Base-by-base conservation (phyloP, 2,797 vertebrate species). In the Tapirus indicus region DNA sequence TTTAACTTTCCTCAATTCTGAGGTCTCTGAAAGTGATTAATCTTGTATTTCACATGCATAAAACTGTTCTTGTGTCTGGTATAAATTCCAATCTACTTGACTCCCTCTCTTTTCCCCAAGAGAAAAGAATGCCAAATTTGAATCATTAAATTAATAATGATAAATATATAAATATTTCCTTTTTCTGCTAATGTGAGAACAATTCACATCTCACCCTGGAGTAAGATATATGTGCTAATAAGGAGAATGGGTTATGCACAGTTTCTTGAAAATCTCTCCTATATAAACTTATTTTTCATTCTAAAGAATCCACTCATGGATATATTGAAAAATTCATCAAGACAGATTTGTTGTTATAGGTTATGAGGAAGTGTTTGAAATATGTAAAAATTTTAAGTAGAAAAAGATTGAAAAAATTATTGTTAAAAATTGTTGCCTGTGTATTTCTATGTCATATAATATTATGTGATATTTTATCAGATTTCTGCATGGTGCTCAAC, bases 1-100 rank as follows among this genome's bases (percentile, higher is more conserved):
- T 94, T 97, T 94, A 98, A 68, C 29, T 95, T 68, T 85, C 20
- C 18, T 83, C 27, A 91, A 84, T 94, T 89, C 25, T 82, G 20
- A 88, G 64, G 10, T 86, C 44, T 88, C 47, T 91, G 52, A 88
- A 32, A 95, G 27, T 5, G 71, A 91, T 95, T 94, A 84, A 44
- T 88, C 77, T 77, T 88, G 2, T 54, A 91, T 80, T 93, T 96
- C 32, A 79, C 27, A 44, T 14, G 47, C n/a, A 74, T 82, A 84
- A 79, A 93, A 92, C 56, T 71, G 52, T 62, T 5, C 21, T 75
- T 90, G 29, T 69, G 23, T 14, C 7, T 17, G 72, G 0, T 25
- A 11, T 29, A 94, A 93, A 77, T 85, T 86, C 38, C 14, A 56
- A 1, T 66, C 32, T 62, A 32, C 12, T 47, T 52, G 35, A 80